Evolutionary conservation across 2,113 vertebrate species (phyloP).

Genomic region (Protobothrops mucrosquamatus): DNA sequence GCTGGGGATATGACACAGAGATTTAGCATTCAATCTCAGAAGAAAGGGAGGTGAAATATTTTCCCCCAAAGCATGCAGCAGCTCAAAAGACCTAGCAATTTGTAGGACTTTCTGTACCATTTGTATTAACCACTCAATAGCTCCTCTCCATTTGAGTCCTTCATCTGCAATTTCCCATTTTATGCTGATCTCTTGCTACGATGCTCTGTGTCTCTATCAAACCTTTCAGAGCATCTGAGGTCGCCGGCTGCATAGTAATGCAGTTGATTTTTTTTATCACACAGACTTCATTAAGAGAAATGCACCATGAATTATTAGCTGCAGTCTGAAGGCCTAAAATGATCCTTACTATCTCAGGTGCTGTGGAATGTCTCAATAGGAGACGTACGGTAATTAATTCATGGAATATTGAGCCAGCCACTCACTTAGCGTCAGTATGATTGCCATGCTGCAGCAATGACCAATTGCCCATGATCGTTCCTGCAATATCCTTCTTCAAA

Average conservation of each 20-base stretch:
- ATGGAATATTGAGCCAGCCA: neutral
- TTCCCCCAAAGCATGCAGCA: neutral
- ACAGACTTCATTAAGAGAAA: neutral
- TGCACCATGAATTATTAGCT: conserved; percentile 1
- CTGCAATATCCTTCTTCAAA: neutral
- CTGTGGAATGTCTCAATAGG: neutral
- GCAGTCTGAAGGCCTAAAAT: neutral
- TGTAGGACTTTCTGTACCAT: neutral
- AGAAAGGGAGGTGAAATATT: neutral
- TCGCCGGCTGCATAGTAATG: neutral
- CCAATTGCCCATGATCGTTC: neutral
- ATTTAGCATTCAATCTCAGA: neutral
- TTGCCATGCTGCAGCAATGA: neutral
- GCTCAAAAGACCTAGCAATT: neutral
- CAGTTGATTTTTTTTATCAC: neutral
- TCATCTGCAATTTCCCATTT: neutral
- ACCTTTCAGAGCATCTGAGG: neutral
- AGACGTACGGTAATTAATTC: conserved; percentile 7
- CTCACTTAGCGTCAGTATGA: neutral
- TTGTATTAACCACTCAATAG: neutral
- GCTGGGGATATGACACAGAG: neutral
- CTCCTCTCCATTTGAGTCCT: neutral
- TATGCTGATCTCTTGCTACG: neutral
- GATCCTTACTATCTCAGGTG: neutral
- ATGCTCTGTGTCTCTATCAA: neutral